Percentiles rank a stretch among this genome's conserved stretches.
phyloP scores from a whole-genome alignment of 2,797 vertebrate genomes.

The Sphenopsis melanotis region DNA sequence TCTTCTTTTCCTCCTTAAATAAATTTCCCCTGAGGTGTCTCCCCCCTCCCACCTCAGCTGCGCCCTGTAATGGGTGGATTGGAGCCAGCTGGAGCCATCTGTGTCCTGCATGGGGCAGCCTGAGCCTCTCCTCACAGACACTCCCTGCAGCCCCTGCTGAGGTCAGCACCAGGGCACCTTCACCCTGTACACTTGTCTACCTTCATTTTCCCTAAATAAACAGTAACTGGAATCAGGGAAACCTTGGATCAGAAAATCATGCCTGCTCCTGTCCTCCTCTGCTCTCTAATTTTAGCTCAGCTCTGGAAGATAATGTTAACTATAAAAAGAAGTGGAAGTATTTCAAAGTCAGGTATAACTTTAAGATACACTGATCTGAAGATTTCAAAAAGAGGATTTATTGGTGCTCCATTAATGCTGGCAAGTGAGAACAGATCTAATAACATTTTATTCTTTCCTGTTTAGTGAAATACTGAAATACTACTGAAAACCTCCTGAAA shows the following conservation, averaged over 20 bases:
- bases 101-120: accelerated
- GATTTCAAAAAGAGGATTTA: background rate
- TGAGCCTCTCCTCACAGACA: background rate
- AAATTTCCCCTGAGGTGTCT: accelerated
- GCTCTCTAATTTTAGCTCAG: background rate
- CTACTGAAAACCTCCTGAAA: background rate
- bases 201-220: background rate
- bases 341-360: background rate
- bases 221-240: background rate
- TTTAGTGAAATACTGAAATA: background rate
- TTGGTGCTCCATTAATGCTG: background rate
- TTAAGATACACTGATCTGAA: background rate
- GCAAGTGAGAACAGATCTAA: background rate
- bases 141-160: accelerated
- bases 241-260: background rate
- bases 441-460: background rate
- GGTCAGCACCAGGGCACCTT: no score
- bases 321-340: background rate
- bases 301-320: background rate
- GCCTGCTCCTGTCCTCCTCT: background rate
- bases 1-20: no score
- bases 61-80: background rate
- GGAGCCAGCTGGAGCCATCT: background rate
- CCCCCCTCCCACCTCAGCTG: background rate
- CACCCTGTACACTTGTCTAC: accelerated